A percentile compares a stretch with the other conserved stretches of the same genome.
These are phyloP conservation scores for Sebastes miniatus DNA, from an alignment of 2,797 vertebrate species.

Conservation along the genomic window DNA sequence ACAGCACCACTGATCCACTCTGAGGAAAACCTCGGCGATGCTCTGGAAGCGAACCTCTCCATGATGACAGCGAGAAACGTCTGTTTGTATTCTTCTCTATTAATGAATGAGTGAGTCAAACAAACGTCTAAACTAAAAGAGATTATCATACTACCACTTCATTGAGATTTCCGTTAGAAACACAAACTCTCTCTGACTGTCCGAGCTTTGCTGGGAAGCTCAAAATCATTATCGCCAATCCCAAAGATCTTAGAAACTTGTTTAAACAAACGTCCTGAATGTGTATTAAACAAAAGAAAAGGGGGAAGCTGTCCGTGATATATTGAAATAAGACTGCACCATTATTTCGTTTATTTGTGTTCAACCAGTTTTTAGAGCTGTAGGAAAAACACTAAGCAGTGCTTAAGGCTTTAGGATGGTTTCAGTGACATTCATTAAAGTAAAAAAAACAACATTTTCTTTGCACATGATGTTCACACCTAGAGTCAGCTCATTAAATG, in stretches of 20 bases:
- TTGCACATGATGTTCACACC: neutral
- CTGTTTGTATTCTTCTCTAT: slow-evolving; percentile 31
- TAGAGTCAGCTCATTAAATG: neutral
- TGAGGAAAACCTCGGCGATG: neutral
- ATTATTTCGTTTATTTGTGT: neutral
- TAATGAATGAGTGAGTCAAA: slow-evolving; percentile 40
- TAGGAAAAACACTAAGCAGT: neutral
- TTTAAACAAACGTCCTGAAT: slow-evolving; percentile 30
- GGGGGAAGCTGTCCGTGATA: slow-evolving; percentile 17
- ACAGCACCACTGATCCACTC: neutral
- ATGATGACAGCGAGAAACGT: slow-evolving; percentile 14
- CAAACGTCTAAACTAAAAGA: slow-evolving; percentile 35
- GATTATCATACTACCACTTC: slow-evolving; percentile 43
- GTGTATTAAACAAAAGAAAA: slow-evolving; percentile 43
- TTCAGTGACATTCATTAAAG: neutral
- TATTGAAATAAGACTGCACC: neutral
- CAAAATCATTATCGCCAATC: slow-evolving; percentile 45
- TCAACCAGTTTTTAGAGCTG: neutral
- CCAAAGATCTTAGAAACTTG: slow-evolving; percentile 2
- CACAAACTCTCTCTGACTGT: slow-evolving; percentile 41
- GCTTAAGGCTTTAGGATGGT: neutral
- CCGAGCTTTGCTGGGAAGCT: slow-evolving; percentile 7
- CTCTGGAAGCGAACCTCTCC: neutral
- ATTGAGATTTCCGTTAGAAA: slow-evolving; percentile 38
- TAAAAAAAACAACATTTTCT: neutral